Percentiles rank a stretch among this genome's conserved stretches.
Evolutionary conservation across 1,140 invertebrate genomes (phyloP).

Genomic region (Helicoverpa zea): DNA sequence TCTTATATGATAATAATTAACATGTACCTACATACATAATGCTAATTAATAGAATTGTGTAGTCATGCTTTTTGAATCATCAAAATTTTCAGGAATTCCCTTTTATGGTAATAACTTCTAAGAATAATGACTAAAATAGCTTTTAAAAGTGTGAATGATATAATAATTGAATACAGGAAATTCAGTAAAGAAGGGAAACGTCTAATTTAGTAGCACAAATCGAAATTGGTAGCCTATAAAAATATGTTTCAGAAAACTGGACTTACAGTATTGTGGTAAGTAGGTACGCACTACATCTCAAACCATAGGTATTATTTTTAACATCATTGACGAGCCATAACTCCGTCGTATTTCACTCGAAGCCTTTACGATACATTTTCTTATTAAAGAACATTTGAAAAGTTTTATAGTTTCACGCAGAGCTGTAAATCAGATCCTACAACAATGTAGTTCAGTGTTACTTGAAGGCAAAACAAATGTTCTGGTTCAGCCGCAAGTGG

Average conservation of each 20-base stretch:
- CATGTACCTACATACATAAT: too few relatives aligned
- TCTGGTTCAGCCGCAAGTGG: conserved; percentile 52
- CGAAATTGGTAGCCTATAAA: not conserved
- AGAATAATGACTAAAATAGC: too few relatives aligned
- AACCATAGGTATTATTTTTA: conserved; percentile 6
- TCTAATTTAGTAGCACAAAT: not conserved
- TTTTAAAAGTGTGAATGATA: too few relatives aligned
- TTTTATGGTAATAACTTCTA: too few relatives aligned
- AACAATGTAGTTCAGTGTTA: conserved; percentile 39
- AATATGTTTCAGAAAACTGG: conserved; percentile 1
- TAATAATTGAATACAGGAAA: too few relatives aligned
- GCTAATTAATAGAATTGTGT: too few relatives aligned
- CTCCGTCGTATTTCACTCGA: conserved; percentile 19
- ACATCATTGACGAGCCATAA: conserved; percentile 25
- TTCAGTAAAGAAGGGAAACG: not conserved
- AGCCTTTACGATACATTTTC: conserved; percentile 34
- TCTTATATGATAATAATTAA: not conserved
- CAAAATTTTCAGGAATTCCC: too few relatives aligned
- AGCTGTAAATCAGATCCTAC: conserved; percentile 46
- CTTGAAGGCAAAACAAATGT: conserved; percentile 44
- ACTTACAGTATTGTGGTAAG: too few relatives aligned
- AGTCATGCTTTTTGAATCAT: too few relatives aligned
- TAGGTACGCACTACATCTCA: not conserved
- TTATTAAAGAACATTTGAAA: conserved; percentile 32
- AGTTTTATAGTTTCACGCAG: conserved; percentile 16